Base-by-base conservation (phyloP, 2,888 invertebrate genomes). In the Ophion ventricosus region DNA sequence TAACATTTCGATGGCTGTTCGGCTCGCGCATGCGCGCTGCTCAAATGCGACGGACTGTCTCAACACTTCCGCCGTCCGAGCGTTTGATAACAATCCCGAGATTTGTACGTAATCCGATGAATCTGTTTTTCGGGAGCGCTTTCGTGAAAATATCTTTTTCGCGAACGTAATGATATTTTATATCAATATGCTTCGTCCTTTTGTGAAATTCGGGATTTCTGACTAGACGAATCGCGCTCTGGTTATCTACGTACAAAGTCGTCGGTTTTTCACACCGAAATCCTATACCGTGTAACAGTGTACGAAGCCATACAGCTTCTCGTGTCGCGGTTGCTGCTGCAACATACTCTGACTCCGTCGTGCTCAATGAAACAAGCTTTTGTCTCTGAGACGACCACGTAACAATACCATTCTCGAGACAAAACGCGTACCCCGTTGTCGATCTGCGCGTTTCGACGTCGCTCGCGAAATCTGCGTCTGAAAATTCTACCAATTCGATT, bases 381-480 rank as follows among this genome's bases (percentile, higher is more conserved):
- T 86, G 86, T n/a, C 84, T 23, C 29, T 85, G 83, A 26, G 82
- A 82, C 10, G 75, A 69, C 86, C 87, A 87, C 7, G 85, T 78
- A n/a, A 85, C 57, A 4, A 84, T 80, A 23, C 85, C 85, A 17
- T 70, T 73, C 2, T 74, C 64, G 2, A 80, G 56, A n/a, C 77
- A 40, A 61, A 84, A 86, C 0, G 85, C 54, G 70, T 84, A 86
- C 0, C 87, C 87, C 4, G 88, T 86, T 1, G 80, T 84, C 10
- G 87, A 86, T 7, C 35, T 35, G 7, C 35, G 5, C 8, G 35
- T 35, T 8, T 35, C 35, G 35, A 35, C 35, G 8, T 35, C 84
- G 69, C 86, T 73, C 10, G 86, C 86, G 69, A 69, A 86, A 76
- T 86, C 87, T 2, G 85, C 80, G 56, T 87, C 86, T 5, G 80